A percentile compares a stretch with the other conserved stretches of the same genome.
phyloP scores from a whole-genome alignment of 2,797 vertebrate genomes.

The Macrochelys suwanniensis region DNA sequence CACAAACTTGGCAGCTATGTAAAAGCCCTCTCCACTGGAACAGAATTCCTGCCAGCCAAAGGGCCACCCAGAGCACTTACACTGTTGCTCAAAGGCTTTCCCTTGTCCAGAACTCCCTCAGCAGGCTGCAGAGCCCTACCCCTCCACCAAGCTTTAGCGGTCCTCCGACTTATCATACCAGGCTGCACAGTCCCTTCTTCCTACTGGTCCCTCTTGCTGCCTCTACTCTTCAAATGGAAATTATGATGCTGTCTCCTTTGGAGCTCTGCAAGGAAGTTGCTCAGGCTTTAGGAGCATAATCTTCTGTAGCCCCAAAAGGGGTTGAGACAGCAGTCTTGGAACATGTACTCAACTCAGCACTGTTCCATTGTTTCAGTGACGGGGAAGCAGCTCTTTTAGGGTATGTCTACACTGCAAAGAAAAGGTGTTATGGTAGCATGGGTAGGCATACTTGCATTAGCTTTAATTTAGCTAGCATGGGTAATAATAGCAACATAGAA shows the following conservation, averaged over 20 bases:
- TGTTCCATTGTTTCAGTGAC: background rate
- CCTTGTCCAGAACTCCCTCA: background rate
- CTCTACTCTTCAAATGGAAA: background rate
- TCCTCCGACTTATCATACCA: background rate
- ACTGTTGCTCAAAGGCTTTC: background rate
- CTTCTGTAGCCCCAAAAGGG: background rate
- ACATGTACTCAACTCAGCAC: background rate
- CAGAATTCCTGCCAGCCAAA: background rate
- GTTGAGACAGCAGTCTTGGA: background rate
- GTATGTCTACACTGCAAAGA: background rate
- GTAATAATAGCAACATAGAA: background rate
- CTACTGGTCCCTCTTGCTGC: background rate
- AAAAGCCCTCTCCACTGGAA: background rate
- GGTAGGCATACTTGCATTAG: background rate
- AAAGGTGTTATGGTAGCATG: background rate
- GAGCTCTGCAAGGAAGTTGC: background rate
- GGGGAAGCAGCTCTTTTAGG: background rate
- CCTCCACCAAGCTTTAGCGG: background rate
- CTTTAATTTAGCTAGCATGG: background rate
- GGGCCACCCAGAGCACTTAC: background rate
- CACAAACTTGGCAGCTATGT: background rate
- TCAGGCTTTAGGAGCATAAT: background rate
- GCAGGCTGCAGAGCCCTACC: fast-evolving
- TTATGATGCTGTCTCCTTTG: background rate
- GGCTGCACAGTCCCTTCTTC: background rate